These are phyloP conservation scores for Eulemur rubriventer DNA, from an alignment of 2,797 vertebrate species.

Conservation along the genomic window DNA sequence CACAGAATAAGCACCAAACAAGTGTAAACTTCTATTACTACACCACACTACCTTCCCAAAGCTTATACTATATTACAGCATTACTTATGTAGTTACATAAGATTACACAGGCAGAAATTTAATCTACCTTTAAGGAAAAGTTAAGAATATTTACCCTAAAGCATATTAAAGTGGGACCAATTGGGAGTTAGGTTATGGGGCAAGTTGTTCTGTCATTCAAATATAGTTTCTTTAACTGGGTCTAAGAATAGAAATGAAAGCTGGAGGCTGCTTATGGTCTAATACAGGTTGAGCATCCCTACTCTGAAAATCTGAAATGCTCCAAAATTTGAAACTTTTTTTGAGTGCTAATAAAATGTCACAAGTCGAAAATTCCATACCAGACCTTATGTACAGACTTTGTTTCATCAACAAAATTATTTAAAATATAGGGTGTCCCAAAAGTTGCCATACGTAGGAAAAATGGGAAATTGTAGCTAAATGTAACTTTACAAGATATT, in stretches of 20 bases:
- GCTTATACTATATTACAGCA: background rate
- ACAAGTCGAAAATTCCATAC: background rate
- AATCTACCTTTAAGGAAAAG: background rate
- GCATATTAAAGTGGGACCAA: background rate
- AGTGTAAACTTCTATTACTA: background rate
- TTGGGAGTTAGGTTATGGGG: background rate
- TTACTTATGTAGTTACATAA: background rate
- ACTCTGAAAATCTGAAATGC: background rate
- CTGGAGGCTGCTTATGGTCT: background rate
- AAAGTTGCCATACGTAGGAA: too few relatives aligned
- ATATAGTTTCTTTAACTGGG: slow-evolving; percentile 20
- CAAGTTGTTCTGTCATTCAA: slow-evolving; percentile 17
- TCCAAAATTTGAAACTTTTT: background rate
- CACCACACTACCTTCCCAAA: background rate
- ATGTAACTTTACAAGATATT: too few relatives aligned
- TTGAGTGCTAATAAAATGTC: background rate
- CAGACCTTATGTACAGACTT: background rate
- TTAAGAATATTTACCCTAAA: background rate
- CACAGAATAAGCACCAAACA: background rate
- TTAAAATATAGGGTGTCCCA: background rate
- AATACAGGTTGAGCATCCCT: background rate
- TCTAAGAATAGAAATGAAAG: background rate
- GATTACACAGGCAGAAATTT: background rate
- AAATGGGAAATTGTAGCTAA: too few relatives aligned
- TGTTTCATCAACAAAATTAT: background rate